phyloP scores from a whole-genome alignment of 2,113 vertebrate genomes.

The Channa maculata region DNA sequence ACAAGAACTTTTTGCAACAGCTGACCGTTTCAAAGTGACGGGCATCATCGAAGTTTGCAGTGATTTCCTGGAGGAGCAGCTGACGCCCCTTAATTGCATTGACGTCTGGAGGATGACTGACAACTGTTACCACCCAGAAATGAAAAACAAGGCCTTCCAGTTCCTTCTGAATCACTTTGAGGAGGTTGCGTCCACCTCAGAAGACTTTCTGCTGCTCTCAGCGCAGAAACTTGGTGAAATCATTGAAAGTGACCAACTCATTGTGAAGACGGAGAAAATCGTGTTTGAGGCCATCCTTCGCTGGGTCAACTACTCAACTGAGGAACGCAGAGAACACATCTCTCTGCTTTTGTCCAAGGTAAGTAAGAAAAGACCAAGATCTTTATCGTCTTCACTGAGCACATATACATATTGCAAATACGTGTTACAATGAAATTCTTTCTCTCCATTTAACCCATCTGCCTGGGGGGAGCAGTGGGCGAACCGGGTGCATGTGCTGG shows the following conservation, averaged over 20 bases:
- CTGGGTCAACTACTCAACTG: conserved; percentile 42
- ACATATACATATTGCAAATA: not conserved
- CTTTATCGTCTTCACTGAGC: not conserved
- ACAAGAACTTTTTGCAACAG: conserved; percentile 78
- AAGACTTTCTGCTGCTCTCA: conserved; percentile 85
- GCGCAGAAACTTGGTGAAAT: conserved; percentile 80
- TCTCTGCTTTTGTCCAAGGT: conserved; percentile 57
- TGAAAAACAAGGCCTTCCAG: conserved; percentile 77
- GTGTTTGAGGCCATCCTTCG: conserved; percentile 36
- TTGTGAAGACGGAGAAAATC: conserved; percentile 29
- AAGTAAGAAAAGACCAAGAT: not conserved
- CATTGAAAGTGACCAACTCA: conserved; percentile 72
- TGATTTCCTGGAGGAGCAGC: conserved; percentile 81
- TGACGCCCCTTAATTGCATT: conserved; percentile 81
- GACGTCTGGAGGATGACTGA: conserved; percentile 80
- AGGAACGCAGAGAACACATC: conserved; percentile 21
- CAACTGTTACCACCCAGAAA: conserved; percentile 43
- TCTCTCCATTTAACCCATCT: too few relatives aligned
- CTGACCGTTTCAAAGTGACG: conserved; percentile 83
- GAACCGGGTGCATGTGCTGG: too few relatives aligned
- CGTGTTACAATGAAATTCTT: too few relatives aligned
- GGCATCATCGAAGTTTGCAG: conserved; percentile 80
- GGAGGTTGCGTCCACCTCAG: conserved; percentile 51
- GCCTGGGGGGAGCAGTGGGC: too few relatives aligned
- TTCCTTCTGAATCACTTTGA: conserved; percentile 87